These are phyloP conservation scores for Volucella bombylans DNA, from an alignment of 2,888 invertebrate genomes.

Conservation along the genomic window DNA sequence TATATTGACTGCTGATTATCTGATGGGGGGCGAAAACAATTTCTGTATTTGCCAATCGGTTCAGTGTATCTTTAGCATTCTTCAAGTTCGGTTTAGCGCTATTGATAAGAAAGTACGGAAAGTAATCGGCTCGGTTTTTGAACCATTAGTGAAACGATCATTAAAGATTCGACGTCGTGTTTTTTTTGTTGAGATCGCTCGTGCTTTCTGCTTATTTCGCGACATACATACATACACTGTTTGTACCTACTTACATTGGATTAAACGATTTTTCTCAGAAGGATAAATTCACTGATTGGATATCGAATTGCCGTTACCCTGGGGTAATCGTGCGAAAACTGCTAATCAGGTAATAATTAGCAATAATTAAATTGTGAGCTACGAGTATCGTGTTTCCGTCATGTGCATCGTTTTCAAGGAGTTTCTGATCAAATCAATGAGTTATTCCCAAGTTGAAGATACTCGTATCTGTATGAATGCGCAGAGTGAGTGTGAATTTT, in stretches of 20 bases:
- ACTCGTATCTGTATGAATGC: not conserved
- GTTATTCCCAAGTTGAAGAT: slow-evolving; percentile 12
- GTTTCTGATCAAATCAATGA: slow-evolving; percentile 24
- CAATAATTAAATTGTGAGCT: slow-evolving; percentile 20
- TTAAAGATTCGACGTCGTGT: slow-evolving; percentile 8
- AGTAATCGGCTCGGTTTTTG: slow-evolving; percentile 29
- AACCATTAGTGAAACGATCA: not conserved
- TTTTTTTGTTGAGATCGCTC: not conserved
- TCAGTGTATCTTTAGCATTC: slow-evolving; percentile 69
- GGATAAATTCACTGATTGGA: not conserved
- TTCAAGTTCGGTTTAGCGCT: slow-evolving; percentile 57
- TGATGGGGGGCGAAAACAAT: slow-evolving; percentile 67
- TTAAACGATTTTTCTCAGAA: not conserved
- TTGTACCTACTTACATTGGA: too few relatives aligned
- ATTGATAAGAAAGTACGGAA: slow-evolving; percentile 1
- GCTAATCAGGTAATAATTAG: slow-evolving; percentile 59
- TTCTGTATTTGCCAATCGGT: slow-evolving; percentile 57
- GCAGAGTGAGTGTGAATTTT: slow-evolving; percentile 21
- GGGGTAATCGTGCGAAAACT: slow-evolving; percentile 38
- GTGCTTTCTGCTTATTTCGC: not conserved
- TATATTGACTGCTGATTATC: slow-evolving; percentile 69
- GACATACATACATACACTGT: not conserved
- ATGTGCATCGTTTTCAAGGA: slow-evolving; percentile 46
- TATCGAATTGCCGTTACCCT: not conserved
- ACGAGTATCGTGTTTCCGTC: slow-evolving; percentile 28